Evolutionary conservation across 2,797 vertebrate genomes (phyloP).

Genomic region (Siniperca obscura): DNA sequence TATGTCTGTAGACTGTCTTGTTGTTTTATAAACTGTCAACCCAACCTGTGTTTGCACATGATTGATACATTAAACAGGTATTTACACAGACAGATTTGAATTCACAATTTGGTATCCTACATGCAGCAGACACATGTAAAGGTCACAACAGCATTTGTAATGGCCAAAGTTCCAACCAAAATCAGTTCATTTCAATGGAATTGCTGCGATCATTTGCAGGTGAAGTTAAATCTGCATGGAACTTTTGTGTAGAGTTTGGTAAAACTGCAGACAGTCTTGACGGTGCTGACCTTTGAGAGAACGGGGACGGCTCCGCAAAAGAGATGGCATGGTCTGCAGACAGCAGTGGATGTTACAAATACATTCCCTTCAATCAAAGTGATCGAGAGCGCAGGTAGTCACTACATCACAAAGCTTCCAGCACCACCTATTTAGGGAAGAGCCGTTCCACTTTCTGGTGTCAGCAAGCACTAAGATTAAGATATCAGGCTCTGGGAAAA

Average conservation of each 20-base stretch:
- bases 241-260: background rate
- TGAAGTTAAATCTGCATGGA: background rate
- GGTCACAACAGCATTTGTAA: background rate
- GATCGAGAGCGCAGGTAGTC: background rate
- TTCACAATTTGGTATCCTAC: background rate
- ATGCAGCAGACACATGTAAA: background rate
- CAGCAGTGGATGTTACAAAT: background rate
- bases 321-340: conserved; percentile 18
- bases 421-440: background rate
- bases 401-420: conserved; percentile 2
- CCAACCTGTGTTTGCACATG: background rate
- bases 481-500: conserved; percentile 6
- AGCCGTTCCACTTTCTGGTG: conserved; percentile 45
- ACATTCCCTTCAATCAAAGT: background rate
- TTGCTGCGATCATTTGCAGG: background rate
- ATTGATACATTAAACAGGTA: background rate
- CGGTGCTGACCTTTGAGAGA: conserved; percentile 12
- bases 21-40: background rate
- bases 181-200: background rate
- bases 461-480: conserved; percentile 9
- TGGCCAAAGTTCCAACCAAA: background rate
- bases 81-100: background rate
- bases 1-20: background rate
- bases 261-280: conserved; percentile 10
- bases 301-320: conserved; percentile 20